These are phyloP conservation scores for Nephotettix cincticeps DNA, from an alignment of 1,140 invertebrate species.

Conservation along the genomic window DNA sequence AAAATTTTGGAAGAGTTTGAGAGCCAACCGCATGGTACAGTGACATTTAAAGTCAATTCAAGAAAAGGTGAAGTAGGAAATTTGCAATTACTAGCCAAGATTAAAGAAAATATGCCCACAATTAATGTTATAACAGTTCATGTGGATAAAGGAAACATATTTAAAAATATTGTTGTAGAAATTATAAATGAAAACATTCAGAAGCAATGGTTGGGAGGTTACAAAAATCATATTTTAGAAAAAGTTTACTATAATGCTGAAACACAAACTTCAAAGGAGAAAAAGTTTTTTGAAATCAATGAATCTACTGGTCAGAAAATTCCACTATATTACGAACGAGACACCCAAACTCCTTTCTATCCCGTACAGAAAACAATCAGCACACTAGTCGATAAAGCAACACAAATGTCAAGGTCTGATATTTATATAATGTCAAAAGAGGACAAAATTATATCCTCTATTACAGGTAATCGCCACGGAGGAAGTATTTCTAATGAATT, in stretches of 20 bases:
- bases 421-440: not conserved
- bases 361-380: not conserved
- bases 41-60: too few relatives aligned
- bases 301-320: not conserved
- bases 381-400: conserved; percentile 13
- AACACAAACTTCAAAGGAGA: conserved; percentile 34
- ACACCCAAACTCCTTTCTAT: conserved; percentile 27
- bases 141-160: not conserved
- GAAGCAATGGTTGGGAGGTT: conserved; percentile 38
- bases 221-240: conserved; percentile 19
- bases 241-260: conserved; percentile 30
- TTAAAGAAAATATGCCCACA: conserved; percentile 27
- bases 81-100: too few relatives aligned
- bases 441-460: conserved; percentile 27
- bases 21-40: too few relatives aligned
- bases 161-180: too few relatives aligned
- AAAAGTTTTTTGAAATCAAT: too few relatives aligned
- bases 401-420: conserved; percentile 22
- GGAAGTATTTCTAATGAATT: too few relatives aligned
- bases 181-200: conserved; percentile 29
- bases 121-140: conserved; percentile 37
- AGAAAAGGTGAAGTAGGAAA: not conserved
- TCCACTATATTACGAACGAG: not conserved
- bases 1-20: too few relatives aligned
- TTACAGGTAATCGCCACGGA: not conserved